Base-by-base conservation (phyloP, 2,797 vertebrate genomes). In the Graptemys geographica region DNA sequence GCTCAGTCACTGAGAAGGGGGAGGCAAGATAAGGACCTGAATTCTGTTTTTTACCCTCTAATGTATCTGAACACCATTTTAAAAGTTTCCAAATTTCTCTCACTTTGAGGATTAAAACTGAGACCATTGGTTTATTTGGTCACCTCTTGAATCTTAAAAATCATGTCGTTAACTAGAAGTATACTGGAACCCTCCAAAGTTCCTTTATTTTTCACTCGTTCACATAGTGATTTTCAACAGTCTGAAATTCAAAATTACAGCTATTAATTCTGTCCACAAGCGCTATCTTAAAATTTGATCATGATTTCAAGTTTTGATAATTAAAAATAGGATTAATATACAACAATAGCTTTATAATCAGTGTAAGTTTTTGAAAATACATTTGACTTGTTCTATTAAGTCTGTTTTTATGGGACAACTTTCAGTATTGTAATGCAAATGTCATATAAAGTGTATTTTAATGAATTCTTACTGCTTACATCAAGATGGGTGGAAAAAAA, bases 401-500 rank as follows among this genome's bases (percentile, higher is more conserved):
- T 91, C 86, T 95, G 88, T 89, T 94, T 97, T 95, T 96, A 94
- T 95, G 76, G 84, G 81, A 96, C 89, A 96, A 97, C 96, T 93
- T 90, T 72, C 47, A 92, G 87, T 81, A 96, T 53, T 95, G 90
- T 91, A 93, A 96, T 83, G 82, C 82, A 98, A 94, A 96, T 51
- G 82, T 25, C 88, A 92, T 56, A 56, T 91, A 90, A 96, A 96
- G 80, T 89, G 80, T 82, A 96, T 97, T 95, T 96, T 97, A 97
- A 97, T 93, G 90, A 96, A 88, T 84, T 94, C 81, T 87, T 86
- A 83, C 81, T 96, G 69, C 94, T 97, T 94, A 93, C 65, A 94
- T 27, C 88, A 79, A 97, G 86, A 91, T 92, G 93, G 81, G 88
- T 86, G 93, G 92, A 95, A 6, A 7, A 44, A 97, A 82, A 97